Base-by-base conservation (phyloP, 1,140 invertebrate genomes). In the Drosophila sucinea region DNA sequence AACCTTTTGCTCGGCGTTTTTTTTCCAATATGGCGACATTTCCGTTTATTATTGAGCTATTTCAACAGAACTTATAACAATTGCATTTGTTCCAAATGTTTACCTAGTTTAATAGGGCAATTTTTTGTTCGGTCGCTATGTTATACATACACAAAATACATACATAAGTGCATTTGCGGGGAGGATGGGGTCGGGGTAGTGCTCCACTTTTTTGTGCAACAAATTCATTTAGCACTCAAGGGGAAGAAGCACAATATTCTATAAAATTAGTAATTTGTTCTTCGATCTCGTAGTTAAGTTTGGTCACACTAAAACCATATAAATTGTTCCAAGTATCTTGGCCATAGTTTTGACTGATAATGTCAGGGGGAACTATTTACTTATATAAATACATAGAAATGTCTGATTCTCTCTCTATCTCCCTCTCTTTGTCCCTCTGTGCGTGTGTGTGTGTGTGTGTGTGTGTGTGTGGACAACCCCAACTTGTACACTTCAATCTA, bases 171-270 rank as follows among this genome's bases (percentile, higher is more conserved):
- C 35, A 38, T 3, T 38, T 3, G 51, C 29, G n/a, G n/a, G 44
- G 38, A 11, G 38, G 30, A 29, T 17, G 44, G 3, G 11, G 54
- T 7, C 51, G 35, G 30, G 30, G 2, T 38, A 29, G 57, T 79
- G 81, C 74, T 85, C 79, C 83, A 86, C 69, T 73, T 86, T 83
- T 81, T 75, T 86, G 83, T 86, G 83, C 79, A 87, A 83, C 73
- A 79, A 77, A 87, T 79, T 82, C 40, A 55, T 60, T 70, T 67
- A 27, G 7, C 44, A 17, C 23, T 38, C 25, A 23, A 47, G 23
- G 6, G 2, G 23, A 44, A 33, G 5, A 35, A 35, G 33, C 33
- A 35, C n/a, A 6, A 47, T 55, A 58, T 44, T 57, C 30, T 23
- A 58, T 58, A 17, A n/a, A 58, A 35, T 11, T 30, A n/a, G 5